Base-by-base conservation (phyloP, 2,113 vertebrate species). In the Cariama cristata region DNA sequence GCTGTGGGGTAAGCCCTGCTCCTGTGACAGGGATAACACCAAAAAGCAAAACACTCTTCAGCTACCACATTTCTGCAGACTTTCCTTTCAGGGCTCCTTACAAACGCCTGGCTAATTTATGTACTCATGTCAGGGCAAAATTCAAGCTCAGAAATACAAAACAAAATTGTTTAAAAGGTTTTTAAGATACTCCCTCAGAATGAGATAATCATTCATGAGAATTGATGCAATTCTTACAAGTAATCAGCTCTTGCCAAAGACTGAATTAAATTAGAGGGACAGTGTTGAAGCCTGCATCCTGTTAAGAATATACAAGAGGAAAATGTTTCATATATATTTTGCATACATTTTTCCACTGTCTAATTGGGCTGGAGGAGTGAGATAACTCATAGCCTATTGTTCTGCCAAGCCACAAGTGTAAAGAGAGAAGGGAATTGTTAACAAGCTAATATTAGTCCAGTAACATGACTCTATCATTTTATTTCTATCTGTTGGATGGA, bases 301-400 rank as follows among this genome's bases (percentile, higher is more conserved):
- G 86, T 91, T 95, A 95, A 42, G 14, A 71, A 83, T 49, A 76
- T 88, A 89, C 79, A 92, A 81, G 79, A 74, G 26, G 67, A 97
- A 97, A 97, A 79, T 64, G 69, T 69, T 91, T 97, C 86, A 77
- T 50, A 82, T 56, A 20, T 86, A 94, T 97, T 97, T 97, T 96
- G 95, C 94, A 87, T 97, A 90, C 7, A 82, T 89, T 97, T 93
- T 98, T 94, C 92, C 91, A 79, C 90, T 91, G 92, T 86, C 95
- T 98, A 97, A 98, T 95, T 98, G 96, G 92, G 87, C 97, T 94
- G 84, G 90, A 97, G 56, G 55, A 97, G 88, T 72, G 91, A 95
- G 96, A 96, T 95, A 97, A 98, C 97, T 97, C 86, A 87, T 53
- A 88, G 86, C 84, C 94, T 90, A 50, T 98, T 91, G 94, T 97